phyloP scores from a whole-genome alignment of 2,113 vertebrate species.

The Mus musculus region GRCm39 chr2:93897001-93897500 shows the following conservation, averaged over 20 bases:
- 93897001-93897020: neutral
- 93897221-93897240: neutral
- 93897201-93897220: neutral
- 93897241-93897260: neutral
- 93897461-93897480: neutral
- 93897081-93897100: neutral
- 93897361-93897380: neutral
- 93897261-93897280: slow-evolving; percentile 28
- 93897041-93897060: neutral
- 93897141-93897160: neutral
- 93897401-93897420: neutral
- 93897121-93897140: neutral
- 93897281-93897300: neutral
- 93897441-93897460: neutral
- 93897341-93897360: neutral
- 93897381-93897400: neutral
- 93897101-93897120: neutral
- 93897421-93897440: neutral
- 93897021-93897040: neutral
- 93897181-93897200: neutral
- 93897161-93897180: neutral
- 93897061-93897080: neutral
- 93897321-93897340: neutral
- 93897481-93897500: neutral
- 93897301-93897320: neutral